Evolutionary conservation across 2,888 invertebrate genomes (phyloP).

Genomic region (Escarpia spicata): DNA sequence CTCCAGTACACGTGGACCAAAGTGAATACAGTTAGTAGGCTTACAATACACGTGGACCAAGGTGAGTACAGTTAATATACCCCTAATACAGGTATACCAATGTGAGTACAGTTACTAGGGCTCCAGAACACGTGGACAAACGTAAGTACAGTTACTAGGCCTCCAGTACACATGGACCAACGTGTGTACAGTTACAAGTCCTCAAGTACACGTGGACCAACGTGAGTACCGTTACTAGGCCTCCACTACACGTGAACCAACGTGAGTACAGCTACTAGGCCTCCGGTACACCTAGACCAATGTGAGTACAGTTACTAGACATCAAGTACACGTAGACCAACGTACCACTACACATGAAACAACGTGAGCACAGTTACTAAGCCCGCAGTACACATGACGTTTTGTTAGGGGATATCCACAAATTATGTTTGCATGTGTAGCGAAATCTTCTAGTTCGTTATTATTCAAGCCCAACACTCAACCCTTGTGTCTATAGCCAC

Average conservation of each 20-base stretch:
- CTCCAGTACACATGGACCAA: neutral
- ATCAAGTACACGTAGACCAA: neutral
- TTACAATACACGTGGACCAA: slow-evolving; percentile 33
- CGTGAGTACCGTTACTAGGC: neutral
- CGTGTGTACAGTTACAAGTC: neutral
- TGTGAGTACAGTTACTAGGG: slow-evolving; percentile 13
- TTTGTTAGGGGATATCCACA: no score
- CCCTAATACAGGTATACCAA: neutral
- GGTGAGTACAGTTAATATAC: neutral
- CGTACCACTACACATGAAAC: no score
- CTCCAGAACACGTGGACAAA: neutral
- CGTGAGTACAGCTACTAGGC: neutral
- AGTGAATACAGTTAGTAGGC: neutral
- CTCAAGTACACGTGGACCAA: neutral
- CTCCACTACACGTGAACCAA: neutral
- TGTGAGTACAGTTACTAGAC: neutral
- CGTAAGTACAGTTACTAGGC: neutral
- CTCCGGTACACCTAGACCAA: neutral
- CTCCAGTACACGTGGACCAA: neutral
- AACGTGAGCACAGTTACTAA: no score
- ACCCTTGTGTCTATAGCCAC: no score
- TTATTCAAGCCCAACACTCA: no score
- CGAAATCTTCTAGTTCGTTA: no score
- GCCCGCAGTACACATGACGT: no score
- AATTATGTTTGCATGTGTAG: no score